These are phyloP conservation scores for Ellobius talpinus DNA, from an alignment of 2,113 vertebrate genomes.

Conservation along the genomic window DNA sequence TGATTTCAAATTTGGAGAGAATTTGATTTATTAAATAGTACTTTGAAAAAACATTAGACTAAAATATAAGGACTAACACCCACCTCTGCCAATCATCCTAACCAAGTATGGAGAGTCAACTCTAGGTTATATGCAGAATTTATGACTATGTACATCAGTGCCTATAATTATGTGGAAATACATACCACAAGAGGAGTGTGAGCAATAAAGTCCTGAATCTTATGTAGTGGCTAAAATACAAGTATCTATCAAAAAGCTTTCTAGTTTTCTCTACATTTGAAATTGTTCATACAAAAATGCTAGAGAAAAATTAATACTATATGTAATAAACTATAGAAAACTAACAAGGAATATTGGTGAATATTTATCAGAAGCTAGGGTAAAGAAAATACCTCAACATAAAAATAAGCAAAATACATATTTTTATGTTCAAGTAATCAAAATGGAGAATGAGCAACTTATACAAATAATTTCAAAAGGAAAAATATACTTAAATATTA, in stretches of 20 bases:
- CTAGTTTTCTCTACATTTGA: conserved; percentile 25
- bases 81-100: background rate
- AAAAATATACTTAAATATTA: conserved; percentile 32
- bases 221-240: background rate
- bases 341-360: background rate
- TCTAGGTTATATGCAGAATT: background rate
- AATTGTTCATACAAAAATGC: conserved; percentile 48
- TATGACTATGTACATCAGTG: background rate
- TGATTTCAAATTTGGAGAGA: conserved; percentile 25
- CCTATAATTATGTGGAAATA: background rate
- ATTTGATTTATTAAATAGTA: background rate
- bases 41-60: background rate
- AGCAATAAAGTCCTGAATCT: background rate
- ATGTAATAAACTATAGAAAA: conserved; percentile 14
- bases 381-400: conserved; percentile 42
- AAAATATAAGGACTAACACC: conserved; percentile 21
- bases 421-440: conserved; percentile 25
- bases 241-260: background rate
- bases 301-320: background rate
- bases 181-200: background rate
- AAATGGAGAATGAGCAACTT: conserved; percentile 8
- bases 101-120: background rate
- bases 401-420: conserved; percentile 42
- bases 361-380: conserved; percentile 7
- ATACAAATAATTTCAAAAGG: conserved; percentile 9